Evolutionary conservation across 2,888 invertebrate genomes (phyloP), one percentile per base, ranked within the genome.

Genomic region (Melanchra persicariae): DNA sequence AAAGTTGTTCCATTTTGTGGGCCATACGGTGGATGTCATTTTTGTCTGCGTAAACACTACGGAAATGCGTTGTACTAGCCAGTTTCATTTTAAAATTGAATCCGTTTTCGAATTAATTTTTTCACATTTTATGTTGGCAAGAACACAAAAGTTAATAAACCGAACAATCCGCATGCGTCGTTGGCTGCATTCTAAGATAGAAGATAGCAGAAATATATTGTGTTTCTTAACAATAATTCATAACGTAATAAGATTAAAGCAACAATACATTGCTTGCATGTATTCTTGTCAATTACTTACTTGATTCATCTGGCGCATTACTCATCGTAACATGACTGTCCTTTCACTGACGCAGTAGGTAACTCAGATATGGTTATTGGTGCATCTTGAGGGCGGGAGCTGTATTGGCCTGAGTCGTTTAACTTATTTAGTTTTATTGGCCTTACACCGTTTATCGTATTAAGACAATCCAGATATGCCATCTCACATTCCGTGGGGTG

Each of bases 371-470:
- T 87, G 87, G 86, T 90, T 89, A 88, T 85, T 85, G 89, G 85
- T 87, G 88, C 87, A 88, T 88, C 85, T 87, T 84, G 87, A 84
- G 85, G 89, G 88, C 87, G 87, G 82, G 85, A 91, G 88, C 88
- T 93, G 94, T 93, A 94, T 93, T 92, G 92, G 88, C 86, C 88
- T 69, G 84, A 83, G 87, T 88, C 91, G 91, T 93, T 94, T 92
- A 93, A 93, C 93, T 94, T 94, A 92, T 95, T 94, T 93, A 94
- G 92, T 93, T 94, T 94, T 93, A 94, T 94, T 94, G 91, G 87
- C 76, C 87, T 91, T 91, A 89, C 91, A 90, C 88, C 93, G 92
- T 94, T 95, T 94, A 94, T 94, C 92, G 92, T 93, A 92, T 95
- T 93, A 93, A 94, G 92, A 91, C 89, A 90, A 90, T 87, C 84